These are phyloP conservation scores for Podilymbus podiceps DNA, from an alignment of 2,113 vertebrate genomes.

Conservation along the genomic window DNA sequence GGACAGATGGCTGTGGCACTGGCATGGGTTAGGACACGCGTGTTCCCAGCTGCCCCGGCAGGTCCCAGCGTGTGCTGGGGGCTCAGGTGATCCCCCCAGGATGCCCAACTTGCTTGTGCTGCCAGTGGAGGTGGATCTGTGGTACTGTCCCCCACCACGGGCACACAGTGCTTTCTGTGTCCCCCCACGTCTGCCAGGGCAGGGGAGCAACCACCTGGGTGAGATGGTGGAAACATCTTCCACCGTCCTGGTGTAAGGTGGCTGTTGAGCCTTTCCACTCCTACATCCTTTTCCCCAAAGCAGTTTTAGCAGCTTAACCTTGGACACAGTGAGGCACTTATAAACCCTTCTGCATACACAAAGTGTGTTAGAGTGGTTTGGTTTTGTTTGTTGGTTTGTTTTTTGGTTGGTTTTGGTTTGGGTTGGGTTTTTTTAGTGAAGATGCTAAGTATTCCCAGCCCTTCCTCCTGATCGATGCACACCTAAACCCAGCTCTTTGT, in stretches of 20 bases:
- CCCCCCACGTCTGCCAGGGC: rapidly evolving
- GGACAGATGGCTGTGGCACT: neutral
- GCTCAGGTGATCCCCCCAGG: neutral
- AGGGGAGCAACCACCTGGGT: neutral
- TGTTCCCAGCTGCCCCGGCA: neutral
- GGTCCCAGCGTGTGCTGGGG: neutral
- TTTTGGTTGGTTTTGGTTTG: neutral
- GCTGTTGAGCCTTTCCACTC: neutral
- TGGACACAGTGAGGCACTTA: neutral
- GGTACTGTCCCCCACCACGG: neutral
- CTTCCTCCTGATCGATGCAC: neutral
- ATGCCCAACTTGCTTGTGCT: neutral
- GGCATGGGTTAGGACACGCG: neutral
- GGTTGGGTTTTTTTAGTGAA: neutral
- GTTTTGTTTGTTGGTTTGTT: neutral
- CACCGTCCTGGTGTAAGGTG: neutral
- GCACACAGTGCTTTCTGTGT: neutral
- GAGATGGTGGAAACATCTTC: neutral
- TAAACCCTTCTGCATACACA: rapidly evolving
- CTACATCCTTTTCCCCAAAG: neutral
- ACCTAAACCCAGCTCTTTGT: neutral
- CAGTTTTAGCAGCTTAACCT: neutral
- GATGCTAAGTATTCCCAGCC: neutral
- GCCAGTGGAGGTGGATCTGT: neutral
- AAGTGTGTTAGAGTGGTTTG: neutral